These are phyloP conservation scores for Laticauda colubrina DNA, from an alignment of 2,113 vertebrate species.

Conservation along the genomic window DNA sequence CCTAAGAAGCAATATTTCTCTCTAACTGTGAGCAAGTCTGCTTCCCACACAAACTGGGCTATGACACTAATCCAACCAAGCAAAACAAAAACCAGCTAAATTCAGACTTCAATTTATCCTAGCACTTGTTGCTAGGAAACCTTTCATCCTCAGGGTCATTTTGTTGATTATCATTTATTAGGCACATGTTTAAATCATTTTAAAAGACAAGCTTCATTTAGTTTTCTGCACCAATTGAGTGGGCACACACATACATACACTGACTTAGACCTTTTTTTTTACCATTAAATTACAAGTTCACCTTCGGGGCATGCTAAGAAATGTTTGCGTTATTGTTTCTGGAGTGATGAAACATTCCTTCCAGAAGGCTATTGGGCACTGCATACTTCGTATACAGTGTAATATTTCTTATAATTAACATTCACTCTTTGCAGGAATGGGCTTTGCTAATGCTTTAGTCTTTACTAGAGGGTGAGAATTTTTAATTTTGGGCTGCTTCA, in stretches of 20 bases:
- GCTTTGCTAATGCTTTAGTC: not conserved
- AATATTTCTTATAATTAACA: not conserved
- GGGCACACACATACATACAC: not conserved
- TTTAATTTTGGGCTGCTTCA: not conserved
- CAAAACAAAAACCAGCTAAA: constrained; percentile 69
- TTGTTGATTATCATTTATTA: constrained; percentile 70
- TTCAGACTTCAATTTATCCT: constrained; percentile 54
- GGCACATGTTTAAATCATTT: constrained; percentile 30
- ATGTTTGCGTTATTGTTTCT: accelerated
- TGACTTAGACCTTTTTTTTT: not conserved
- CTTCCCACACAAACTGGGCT: constrained; percentile 64
- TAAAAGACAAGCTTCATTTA: constrained; percentile 49
- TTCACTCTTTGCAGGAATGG: not conserved
- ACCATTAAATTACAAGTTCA: constrained; percentile 11
- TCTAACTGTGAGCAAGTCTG: constrained; percentile 50
- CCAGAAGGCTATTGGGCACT: not conserved
- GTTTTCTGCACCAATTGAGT: constrained; percentile 3
- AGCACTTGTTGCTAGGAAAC: constrained; percentile 72
- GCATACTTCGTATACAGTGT: not conserved
- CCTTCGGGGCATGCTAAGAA: constrained; percentile 15
- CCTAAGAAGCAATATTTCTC: constrained; percentile 55
- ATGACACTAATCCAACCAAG: constrained; percentile 66
- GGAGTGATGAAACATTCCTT: not conserved
- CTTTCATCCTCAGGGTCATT: constrained; percentile 62
- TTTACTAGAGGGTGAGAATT: not conserved